Evolutionary conservation across 2,113 vertebrate genomes (phyloP), one percentile per base, ranked within the genome.

Genomic region (Coturnix japonica): DNA sequence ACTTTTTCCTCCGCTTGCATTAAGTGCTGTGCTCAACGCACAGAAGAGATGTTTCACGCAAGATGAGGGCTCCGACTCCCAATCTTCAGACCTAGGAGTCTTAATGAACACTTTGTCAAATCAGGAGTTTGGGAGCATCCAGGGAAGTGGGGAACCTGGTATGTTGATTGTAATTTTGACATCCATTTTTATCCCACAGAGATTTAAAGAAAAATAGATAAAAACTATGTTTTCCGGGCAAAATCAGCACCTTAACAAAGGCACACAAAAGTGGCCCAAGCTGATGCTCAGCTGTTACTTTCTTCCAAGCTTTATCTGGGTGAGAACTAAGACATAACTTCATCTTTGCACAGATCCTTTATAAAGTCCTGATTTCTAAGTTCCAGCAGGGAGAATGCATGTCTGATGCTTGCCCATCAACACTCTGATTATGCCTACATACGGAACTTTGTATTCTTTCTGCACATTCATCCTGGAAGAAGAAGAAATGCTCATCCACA

Each of bases 91-190:
- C 49, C 23, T 81, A 41, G 41, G 81, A 89, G 56, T 17, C 85
- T 71, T 89, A 89, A 94, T 67, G 60, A 87, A 66, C 3, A 3
- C 56, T 43, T 76, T 46, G 60, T 82, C 78, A 89, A 87, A 95
- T 77, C 78, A 85, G 78, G 67, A 87, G 33, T 43, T 73, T 0
- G 0, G 86, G 56, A 74, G 31, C 22, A 43, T 60, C 51, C 31
- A 13, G 21, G 41, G 41, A 19, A 35, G 28, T 18, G 19, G 6
- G 19, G 9, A 28, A 51, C 9, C 2, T n/a, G 31, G 10, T 31
- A 77, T 60, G 87, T 77, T 91, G 75, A 87, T 33, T 91, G 63
- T 31, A 74, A 94, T 87, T 85, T 90, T 46, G 59, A 26, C 51
- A 43, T 28, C 21, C 5, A 47, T 66, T 94, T 92, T 92, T 59